These are phyloP conservation scores for Zaprionus lachaisei DNA, from an alignment of 1,140 invertebrate species.

Conservation along the genomic window DNA sequence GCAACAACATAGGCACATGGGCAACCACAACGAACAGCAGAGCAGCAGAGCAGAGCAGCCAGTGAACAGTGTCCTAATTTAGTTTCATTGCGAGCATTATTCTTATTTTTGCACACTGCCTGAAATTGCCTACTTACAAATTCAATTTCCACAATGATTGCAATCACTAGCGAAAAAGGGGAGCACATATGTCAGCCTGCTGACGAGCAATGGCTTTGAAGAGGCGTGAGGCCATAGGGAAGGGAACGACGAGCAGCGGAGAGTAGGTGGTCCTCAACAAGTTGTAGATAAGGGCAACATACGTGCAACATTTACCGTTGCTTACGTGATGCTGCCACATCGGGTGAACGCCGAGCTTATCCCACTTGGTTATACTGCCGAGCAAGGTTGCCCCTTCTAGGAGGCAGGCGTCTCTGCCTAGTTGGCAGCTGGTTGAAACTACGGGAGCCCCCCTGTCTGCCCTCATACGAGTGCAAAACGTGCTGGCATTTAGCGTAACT, in stretches of 20 bases:
- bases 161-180: slow-evolving; percentile 55
- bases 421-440: slow-evolving; percentile 44
- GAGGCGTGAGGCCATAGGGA: neutral
- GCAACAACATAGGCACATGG: neutral
- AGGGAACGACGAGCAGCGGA: neutral
- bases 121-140: slow-evolving; percentile 77
- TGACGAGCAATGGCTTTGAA: slow-evolving; percentile 19
- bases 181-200: slow-evolving; percentile 35
- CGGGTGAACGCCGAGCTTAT: slow-evolving; percentile 3
- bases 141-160: slow-evolving; percentile 79
- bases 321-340: slow-evolving; percentile 67
- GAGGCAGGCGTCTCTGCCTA: slow-evolving; percentile 31
- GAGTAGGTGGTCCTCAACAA: slow-evolving; percentile 31
- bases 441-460: neutral
- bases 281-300: slow-evolving; percentile 41
- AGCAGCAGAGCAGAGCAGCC: slow-evolving; percentile 6
- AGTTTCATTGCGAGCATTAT: slow-evolving; percentile 68
- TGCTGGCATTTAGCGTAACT: slow-evolving; percentile 65
- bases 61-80: slow-evolving; percentile 53
- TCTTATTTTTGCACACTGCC: slow-evolving; percentile 63
- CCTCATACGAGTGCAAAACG: slow-evolving; percentile 50
- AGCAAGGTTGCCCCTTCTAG: slow-evolving; percentile 5
- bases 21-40: slow-evolving; percentile 17
- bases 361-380: neutral
- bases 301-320: slow-evolving; percentile 73